Evolutionary conservation across 1,140 invertebrate species (phyloP).

Genomic region (Nasonia vitripennis): DNA sequence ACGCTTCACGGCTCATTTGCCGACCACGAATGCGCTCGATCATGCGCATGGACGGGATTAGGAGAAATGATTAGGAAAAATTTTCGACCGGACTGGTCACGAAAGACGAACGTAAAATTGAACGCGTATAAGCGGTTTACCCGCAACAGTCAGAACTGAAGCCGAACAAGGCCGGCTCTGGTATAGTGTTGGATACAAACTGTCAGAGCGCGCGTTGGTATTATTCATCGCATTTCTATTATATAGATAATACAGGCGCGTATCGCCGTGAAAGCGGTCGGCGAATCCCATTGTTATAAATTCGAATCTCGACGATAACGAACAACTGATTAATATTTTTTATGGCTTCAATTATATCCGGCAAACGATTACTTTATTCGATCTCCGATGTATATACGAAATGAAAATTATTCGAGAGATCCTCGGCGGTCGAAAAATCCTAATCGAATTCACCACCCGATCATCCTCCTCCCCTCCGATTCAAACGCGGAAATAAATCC

Average conservation of each 20-base stretch:
- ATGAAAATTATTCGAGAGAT: too few relatives aligned
- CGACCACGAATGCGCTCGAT: background rate
- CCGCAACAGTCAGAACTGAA: background rate
- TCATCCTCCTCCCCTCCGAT: background rate
- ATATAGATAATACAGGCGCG: too few relatives aligned
- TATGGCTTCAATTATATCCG: background rate
- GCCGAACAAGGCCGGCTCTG: background rate
- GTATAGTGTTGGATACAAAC: background rate
- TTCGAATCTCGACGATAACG: background rate
- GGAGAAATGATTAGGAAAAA: background rate
- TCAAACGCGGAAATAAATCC: conserved; percentile 14
- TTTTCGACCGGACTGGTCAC: background rate
- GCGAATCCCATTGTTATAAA: background rate
- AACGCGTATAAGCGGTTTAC: background rate
- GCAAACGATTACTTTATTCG: background rate
- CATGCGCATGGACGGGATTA: background rate
- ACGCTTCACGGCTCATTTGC: background rate
- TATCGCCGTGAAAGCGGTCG: background rate
- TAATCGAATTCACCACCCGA: conserved; percentile 31
- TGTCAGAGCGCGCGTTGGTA: background rate
- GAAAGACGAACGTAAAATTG: background rate
- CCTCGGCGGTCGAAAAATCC: background rate
- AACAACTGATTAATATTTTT: background rate
- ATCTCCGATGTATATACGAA: background rate
- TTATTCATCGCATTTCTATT: background rate